Conservation (phyloP, 2,113 vertebrate genomes). For the Phaethornis superciliosus region DNA sequence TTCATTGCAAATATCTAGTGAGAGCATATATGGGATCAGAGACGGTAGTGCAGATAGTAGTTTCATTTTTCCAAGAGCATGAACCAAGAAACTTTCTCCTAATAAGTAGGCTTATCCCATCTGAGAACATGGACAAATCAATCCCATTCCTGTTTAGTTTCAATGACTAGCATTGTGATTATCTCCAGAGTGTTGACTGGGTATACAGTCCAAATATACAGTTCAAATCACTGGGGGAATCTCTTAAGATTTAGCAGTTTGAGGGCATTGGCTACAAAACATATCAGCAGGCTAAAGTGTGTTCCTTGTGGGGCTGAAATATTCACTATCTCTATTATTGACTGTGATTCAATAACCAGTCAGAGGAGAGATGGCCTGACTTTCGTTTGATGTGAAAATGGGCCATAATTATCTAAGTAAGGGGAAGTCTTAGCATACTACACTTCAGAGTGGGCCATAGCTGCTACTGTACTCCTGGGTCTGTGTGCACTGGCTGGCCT, state of each 20-base stretch:
- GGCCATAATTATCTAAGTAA: background rate
- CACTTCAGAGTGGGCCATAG: background rate
- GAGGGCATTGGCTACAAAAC: background rate
- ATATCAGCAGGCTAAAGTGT: background rate
- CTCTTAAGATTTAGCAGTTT: background rate
- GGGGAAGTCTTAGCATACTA: background rate
- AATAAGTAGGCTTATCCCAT: background rate
- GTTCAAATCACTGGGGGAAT: background rate
- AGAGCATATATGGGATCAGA: constrained; percentile 4
- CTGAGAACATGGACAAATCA: background rate
- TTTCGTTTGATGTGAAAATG: background rate
- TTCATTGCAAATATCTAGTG: constrained; percentile 21
- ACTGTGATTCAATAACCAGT: background rate
- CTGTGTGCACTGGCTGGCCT: accelerated
- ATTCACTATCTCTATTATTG: background rate
- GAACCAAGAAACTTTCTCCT: background rate
- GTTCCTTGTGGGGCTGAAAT: background rate
- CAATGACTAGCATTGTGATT: background rate
- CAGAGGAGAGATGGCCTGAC: background rate
- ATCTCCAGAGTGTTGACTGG: background rate
- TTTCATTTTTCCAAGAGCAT: background rate
- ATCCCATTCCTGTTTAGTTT: background rate
- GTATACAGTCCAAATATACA: background rate
- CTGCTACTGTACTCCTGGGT: background rate
- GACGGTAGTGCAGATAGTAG: background rate